Conservation (phyloP, 2,113 vertebrate genomes). For the Ptilonorhynchus violaceus region DNA sequence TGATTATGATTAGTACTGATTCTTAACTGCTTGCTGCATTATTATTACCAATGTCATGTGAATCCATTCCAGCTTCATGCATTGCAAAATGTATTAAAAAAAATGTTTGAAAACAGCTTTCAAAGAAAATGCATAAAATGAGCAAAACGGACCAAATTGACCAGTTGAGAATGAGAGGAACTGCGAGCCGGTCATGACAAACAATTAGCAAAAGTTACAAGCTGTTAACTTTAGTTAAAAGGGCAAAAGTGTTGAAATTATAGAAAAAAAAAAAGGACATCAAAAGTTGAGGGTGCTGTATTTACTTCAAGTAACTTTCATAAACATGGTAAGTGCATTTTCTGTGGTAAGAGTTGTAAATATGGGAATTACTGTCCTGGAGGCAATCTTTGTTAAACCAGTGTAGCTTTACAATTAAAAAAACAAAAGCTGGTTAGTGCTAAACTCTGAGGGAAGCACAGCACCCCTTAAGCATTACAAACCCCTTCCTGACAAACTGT, state of each 20-base stretch:
- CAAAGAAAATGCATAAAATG: not conserved
- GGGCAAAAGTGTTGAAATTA: not conserved
- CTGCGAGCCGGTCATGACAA: not conserved
- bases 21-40: not conserved
- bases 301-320: conserved; percentile 22
- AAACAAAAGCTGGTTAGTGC: not conserved
- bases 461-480: not conserved
- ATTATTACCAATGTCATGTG: not conserved
- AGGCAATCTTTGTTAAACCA: conserved; percentile 26
- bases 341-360: conserved; percentile 23
- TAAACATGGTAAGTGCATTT: conserved; percentile 3
- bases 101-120: not conserved
- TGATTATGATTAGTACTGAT: not conserved
- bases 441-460: not conserved
- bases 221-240: not conserved
- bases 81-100: not conserved
- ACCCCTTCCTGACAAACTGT: not conserved
- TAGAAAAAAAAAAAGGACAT: not conserved
- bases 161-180: not conserved
- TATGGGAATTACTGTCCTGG: conserved; percentile 24
- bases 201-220: conserved; percentile 17
- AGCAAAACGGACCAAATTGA: not conserved
- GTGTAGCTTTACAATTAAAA: not conserved
- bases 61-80: not conserved
- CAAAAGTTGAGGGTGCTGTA: not conserved